Percentiles rank a stretch among this genome's conserved stretches.
phyloP scores from a whole-genome alignment of 2,113 vertebrate species.

The Gobiocypris rarus region DNA sequence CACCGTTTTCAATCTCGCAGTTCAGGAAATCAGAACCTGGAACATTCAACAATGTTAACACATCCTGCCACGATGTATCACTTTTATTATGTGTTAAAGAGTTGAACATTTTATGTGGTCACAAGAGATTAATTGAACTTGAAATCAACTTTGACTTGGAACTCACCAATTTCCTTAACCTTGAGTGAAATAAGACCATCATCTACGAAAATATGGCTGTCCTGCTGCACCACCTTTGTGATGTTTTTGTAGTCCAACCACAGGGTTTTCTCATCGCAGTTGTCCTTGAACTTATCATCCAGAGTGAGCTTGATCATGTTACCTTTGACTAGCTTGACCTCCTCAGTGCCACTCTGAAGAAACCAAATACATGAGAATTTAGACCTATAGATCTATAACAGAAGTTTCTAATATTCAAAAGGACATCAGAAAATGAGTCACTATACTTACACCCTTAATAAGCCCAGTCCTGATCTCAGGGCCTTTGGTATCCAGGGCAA shows the following conservation, averaged over 20 bases:
- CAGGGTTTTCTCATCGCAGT: constrained; percentile 86
- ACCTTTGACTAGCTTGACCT: constrained; percentile 93
- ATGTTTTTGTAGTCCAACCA: constrained; percentile 99
- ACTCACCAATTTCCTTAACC: constrained; percentile 88
- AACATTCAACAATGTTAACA: background rate
- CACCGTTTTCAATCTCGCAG: constrained; percentile 90
- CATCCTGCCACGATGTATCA: background rate
- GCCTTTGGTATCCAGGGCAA: constrained; percentile 97
- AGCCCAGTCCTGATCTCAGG: constrained; percentile 98
- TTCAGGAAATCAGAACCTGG: constrained; percentile 83
- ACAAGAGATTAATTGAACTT: background rate
- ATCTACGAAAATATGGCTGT: constrained; percentile 89
- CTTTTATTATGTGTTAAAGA: background rate
- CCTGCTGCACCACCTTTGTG: constrained; percentile 85
- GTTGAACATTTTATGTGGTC: background rate
- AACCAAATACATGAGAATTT: background rate
- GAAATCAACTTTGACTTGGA: background rate
- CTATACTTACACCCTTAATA: constrained; percentile 92
- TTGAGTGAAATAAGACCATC: constrained; percentile 94
- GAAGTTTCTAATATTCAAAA: background rate
- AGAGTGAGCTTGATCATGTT: constrained; percentile 86
- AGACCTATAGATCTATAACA: background rate
- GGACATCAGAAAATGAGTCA: background rate
- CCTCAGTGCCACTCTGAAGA: constrained; percentile 89
- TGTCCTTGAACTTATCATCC: constrained; percentile 87